These are phyloP conservation scores for Malurus splendens DNA, from an alignment of 2,797 vertebrate species.

Conservation along the genomic window DNA sequence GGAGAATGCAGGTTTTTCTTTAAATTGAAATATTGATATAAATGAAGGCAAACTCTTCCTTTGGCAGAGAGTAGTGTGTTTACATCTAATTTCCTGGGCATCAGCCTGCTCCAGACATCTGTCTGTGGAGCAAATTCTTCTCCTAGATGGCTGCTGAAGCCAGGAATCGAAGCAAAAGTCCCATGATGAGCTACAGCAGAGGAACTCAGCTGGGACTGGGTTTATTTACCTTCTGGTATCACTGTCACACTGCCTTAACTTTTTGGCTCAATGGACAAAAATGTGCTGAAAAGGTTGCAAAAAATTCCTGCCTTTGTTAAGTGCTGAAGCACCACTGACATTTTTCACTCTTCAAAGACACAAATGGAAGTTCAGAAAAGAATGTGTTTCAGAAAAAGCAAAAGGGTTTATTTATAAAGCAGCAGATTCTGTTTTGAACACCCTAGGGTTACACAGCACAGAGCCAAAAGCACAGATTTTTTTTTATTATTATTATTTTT, in stretches of 20 bases:
- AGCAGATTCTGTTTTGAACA: neutral
- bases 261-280: constrained; percentile 10
- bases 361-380: neutral
- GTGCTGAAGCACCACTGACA: neutral
- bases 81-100: neutral
- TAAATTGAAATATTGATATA: neutral
- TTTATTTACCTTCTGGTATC: neutral
- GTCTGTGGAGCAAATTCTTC: neutral
- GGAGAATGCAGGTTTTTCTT: neutral
- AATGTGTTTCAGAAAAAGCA: neutral
- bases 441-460: neutral
- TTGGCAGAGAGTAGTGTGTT: neutral
- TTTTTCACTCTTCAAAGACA: neutral
- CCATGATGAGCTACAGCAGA: constrained; percentile 3
- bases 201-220: neutral
- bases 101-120: neutral
- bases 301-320: neutral
- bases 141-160: constrained; percentile 1
- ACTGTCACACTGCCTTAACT: neutral
- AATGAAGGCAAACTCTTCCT: neutral
- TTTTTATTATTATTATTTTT: neutral
- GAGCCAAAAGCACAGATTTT: neutral
- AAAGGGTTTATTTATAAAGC: neutral
- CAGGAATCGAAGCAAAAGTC: constrained; percentile 7
- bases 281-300: neutral